Base-by-base conservation (phyloP, 1,140 invertebrate genomes). In the Atta colombica region DNA sequence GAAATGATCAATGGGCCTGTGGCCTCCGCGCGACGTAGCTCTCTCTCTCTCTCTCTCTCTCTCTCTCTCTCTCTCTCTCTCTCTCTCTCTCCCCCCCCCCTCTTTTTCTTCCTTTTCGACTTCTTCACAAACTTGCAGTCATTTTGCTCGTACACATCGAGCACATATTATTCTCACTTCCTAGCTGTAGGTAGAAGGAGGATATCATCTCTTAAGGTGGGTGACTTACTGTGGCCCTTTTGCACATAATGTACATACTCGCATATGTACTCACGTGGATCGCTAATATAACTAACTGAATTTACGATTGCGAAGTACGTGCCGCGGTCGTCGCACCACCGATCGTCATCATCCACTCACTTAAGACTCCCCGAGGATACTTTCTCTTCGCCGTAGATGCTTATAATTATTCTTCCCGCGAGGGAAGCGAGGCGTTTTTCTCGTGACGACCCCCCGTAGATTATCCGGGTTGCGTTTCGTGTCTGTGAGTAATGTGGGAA, bases 1-100 rank as follows among this genome's bases (percentile, higher is more conserved):
- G 91, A 93, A 93, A 94, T 94, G 93, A 94, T 94, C 93, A 93
- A 93, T 93, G 92, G 92, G 89, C 77, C 77, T 75, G 85, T 86
- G 71, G 88, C 60, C 78, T 84, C 63, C 65, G 85, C 65, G 87
- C 88, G 89, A 93, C 88, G 89, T 31, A 31, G 28, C 28, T 7
- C 31, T 35, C 5, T 91, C 91, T 87, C 71, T 91, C 60, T 80
- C 77, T 31, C 35, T 74, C 65, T 72, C 49, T n/a, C 16, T 12
- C 63, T 21, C 65, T 71, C 58, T 66, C 51, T 77, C 21, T 21
- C 21, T 21, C 21, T 21, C 21, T 21, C 21, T 66, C 58, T 81
- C 53, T 35, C n/a, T 77, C 49, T 21, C 5, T 28, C 39, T 74
- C 35, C 58, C 35, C 1, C 8, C 63, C 25, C 65, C 66, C 58